Evolutionary conservation across 1,140 invertebrate species (phyloP), one percentile per base, ranked within the genome.

Genomic region (Aphidius gifuensis): DNA sequence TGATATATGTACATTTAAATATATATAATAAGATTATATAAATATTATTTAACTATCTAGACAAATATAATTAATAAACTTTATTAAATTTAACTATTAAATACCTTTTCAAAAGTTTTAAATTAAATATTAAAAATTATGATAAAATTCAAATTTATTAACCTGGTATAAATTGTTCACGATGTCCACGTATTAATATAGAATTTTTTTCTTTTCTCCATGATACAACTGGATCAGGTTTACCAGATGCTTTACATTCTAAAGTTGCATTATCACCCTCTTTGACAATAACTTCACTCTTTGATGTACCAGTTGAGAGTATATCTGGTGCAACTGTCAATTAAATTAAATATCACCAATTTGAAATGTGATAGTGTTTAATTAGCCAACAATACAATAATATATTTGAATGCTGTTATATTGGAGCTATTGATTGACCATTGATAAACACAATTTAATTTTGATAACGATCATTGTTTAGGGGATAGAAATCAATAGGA

Each of bases 251-350:
- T 58, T 82, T 82, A 72, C 89, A 91, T 44, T 80, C 74, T 56
- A 91, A 76, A 5, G 85, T 89, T 5, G 86, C 86, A 73, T 90
- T 89, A 47, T 87, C 84, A 45, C 87, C 87, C 74, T 90, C 89
- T 58, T 80, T 70, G 32, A 85, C 83, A 73, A 84, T 83, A 32
- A 87, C 75, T 70, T 90, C 88, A 11, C 81, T 74, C 21, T 80
- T 74, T 67, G 85, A 87, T 9, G 86, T 86, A 66, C 84, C 83
- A 9, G 78, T 78, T 66, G 85, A 83, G 58, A 85, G 75, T 68
- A 87, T 87, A 73, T 87, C 85, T 45, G 86, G 86, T 61, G 55
- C 49, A 50, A 62, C 69, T 72, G 47, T 43, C 43, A 44, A 64
- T 64, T 51, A 46, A 44, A 50, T 56, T 40, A 23, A 61, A 47